Evolutionary conservation across 2,797 vertebrate genomes (phyloP).

Genomic region (Enteromius mattozi): DNA sequence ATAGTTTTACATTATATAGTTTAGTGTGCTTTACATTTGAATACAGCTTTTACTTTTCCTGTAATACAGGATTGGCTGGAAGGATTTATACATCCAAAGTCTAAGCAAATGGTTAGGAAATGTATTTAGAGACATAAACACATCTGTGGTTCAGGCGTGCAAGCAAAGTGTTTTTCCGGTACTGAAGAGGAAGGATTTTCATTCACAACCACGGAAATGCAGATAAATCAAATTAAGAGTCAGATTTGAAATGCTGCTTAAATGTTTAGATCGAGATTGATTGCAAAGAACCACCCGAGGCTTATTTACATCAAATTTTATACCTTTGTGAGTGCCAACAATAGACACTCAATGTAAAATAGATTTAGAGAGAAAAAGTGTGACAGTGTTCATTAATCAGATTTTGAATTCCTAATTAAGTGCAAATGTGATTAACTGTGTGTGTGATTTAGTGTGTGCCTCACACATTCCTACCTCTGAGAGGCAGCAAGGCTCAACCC

Average conservation of each 20-base stretch:
- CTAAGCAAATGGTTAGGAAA: slow-evolving; percentile 56
- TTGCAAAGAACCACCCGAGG: background rate
- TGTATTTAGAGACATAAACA: slow-evolving; percentile 63
- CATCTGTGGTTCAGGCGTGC: slow-evolving; percentile 75
- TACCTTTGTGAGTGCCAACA: slow-evolving; percentile 27
- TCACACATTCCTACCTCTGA: slow-evolving; percentile 75
- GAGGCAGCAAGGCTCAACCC: slow-evolving; percentile 76
- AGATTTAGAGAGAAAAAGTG: background rate
- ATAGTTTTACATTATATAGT: background rate
- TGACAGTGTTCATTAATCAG: slow-evolving; percentile 10
- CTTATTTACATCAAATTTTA: slow-evolving; percentile 36
- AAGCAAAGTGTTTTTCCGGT: slow-evolving; percentile 48
- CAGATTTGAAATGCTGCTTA: slow-evolving; percentile 36
- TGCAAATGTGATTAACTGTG: slow-evolving; percentile 54
- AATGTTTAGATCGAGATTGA: slow-evolving; percentile 44
- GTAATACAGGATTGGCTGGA: background rate
- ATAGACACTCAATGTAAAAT: background rate
- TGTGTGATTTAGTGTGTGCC: slow-evolving; percentile 45
- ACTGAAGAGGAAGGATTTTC: slow-evolving; percentile 68
- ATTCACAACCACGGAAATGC: slow-evolving; percentile 66
- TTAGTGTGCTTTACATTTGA: slow-evolving; percentile 1
- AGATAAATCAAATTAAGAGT: slow-evolving; percentile 77
- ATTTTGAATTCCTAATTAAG: slow-evolving; percentile 29
- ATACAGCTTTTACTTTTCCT: background rate
- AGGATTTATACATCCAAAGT: background rate